phyloP scores from a whole-genome alignment of 1,140 invertebrate genomes.

The Latrodectus geometricus region DNA sequence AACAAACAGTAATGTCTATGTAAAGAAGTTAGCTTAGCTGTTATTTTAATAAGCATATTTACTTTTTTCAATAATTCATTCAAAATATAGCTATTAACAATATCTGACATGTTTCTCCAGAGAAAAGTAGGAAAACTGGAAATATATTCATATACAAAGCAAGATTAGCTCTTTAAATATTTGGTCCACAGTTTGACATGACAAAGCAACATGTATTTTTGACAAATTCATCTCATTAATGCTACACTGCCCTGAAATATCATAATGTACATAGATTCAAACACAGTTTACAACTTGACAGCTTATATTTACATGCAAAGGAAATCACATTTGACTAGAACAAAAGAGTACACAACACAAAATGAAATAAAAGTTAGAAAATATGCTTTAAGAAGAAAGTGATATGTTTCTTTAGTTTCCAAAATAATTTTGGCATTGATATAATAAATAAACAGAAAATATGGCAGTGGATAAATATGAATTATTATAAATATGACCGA shows the following conservation, averaged over 20 bases:
- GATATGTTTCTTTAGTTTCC: conserved; percentile 43
- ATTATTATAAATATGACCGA: no score
- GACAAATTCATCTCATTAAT: conserved; percentile 14
- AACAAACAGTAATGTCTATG: no score
- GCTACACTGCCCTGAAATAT: neutral
- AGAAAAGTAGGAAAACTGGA: neutral
- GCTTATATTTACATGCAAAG: conserved; percentile 53
- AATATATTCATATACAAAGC: neutral
- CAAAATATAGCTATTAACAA: neutral
- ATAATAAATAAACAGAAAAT: conserved; percentile 22
- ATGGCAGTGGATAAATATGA: conserved; percentile 14
- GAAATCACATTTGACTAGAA: conserved; percentile 46
- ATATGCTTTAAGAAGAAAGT: conserved; percentile 29
- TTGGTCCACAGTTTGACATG: conserved; percentile 57
- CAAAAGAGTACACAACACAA: conserved; percentile 2
- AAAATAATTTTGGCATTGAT: conserved; percentile 40
- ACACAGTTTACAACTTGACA: conserved; percentile 15
- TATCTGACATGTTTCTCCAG: neutral
- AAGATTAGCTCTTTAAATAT: conserved; percentile 4
- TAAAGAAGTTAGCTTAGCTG: no score
- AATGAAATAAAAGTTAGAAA: conserved; percentile 25
- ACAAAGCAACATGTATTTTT: conserved; percentile 20
- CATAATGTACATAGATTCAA: conserved; percentile 45
- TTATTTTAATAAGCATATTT: no score
- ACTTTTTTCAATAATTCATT: neutral